Evolutionary conservation across 1,140 invertebrate genomes (phyloP), one percentile per base, ranked within the genome.

Genomic region (Nomia melanderi): DNA sequence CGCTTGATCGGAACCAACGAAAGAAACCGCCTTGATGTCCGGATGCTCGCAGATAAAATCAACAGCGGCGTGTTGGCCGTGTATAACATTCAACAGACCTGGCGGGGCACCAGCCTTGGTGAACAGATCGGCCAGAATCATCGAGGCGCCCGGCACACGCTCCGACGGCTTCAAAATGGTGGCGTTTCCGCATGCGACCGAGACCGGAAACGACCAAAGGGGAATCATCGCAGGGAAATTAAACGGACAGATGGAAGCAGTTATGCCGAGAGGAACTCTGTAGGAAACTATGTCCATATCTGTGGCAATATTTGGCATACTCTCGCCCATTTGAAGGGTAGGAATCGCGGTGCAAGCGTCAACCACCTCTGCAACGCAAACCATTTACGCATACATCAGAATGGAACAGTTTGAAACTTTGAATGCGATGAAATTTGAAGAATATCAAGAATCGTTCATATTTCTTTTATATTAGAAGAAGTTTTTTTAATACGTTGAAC

Each of bases 161-260:
- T 99, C 99, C 0, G 98, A 99, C 8, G 99, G 99, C 92, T 97
- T 97, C 53, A 97, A 92, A 73, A 97, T 91, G 81, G 95, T 94
- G 0, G 96, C 94, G 87, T 97, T 96, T 62, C 99, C 99, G 80
- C 97, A 97, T 8, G 98, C 97, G 23, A 98, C 92, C 7, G 98
- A 96, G 77, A 99, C 93, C 0, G 98, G 98, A 93, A 99, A 98
- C 96, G 98, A 99, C 99, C 99, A 99, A 2, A 99, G 93, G 0
- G 99, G 99, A 87, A 99, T 99, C 99, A 99, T 99, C 47, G 99
- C 98, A 0, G 99, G 99, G 92, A 99, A 99, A 92, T 98, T 98
- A 89, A 98, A 98, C 0, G 97, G 97, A 44, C 97, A 96, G 86
- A 99, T 98, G 50, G 97, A 98, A 85, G 91, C 91, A 71, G 96